Percentiles rank a stretch among this genome's conserved stretches.
phyloP scores from a whole-genome alignment of 2,113 vertebrate genomes.

The Nematolebias whitei region DNA sequence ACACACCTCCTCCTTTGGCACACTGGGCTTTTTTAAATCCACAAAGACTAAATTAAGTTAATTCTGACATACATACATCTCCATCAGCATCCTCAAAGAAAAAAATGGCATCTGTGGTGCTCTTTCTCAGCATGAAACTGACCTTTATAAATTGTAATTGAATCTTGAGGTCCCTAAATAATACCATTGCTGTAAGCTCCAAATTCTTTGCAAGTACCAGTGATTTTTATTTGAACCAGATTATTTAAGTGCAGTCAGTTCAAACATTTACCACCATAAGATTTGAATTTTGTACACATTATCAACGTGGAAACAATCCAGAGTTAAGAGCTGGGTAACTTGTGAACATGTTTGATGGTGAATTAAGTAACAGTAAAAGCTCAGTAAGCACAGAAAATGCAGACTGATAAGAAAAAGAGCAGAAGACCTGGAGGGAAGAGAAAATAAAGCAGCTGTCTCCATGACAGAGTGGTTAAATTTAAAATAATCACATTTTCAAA shows the following conservation, averaged over 20 bases:
- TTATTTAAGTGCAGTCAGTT: not conserved
- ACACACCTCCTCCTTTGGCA: too few relatives aligned
- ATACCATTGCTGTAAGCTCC: too few relatives aligned
- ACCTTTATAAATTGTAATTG: too few relatives aligned
- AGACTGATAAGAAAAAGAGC: not conserved
- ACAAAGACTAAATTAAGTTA: too few relatives aligned
- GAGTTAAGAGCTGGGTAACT: not conserved
- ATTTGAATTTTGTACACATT: not conserved
- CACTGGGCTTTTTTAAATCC: too few relatives aligned
- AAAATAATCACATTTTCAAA: slow-evolving; percentile 64
- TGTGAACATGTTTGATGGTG: slow-evolving; percentile 18
- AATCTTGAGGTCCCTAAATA: too few relatives aligned
- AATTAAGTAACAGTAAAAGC: not conserved
- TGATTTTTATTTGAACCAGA: not conserved
- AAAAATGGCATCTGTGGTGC: too few relatives aligned
- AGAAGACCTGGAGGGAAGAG: slow-evolving; percentile 35
- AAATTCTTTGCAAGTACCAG: not conserved
- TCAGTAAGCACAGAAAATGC: slow-evolving; percentile 1
- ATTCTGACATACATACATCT: too few relatives aligned
- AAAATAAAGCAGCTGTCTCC: slow-evolving; percentile 50
- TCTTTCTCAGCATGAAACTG: too few relatives aligned
- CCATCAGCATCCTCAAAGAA: too few relatives aligned
- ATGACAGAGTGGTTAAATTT: slow-evolving; percentile 58
- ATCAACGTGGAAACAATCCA: not conserved
- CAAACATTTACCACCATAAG: not conserved